Conservation (phyloP, 1,140 invertebrate species). For the Glossosoma conforme region DNA sequence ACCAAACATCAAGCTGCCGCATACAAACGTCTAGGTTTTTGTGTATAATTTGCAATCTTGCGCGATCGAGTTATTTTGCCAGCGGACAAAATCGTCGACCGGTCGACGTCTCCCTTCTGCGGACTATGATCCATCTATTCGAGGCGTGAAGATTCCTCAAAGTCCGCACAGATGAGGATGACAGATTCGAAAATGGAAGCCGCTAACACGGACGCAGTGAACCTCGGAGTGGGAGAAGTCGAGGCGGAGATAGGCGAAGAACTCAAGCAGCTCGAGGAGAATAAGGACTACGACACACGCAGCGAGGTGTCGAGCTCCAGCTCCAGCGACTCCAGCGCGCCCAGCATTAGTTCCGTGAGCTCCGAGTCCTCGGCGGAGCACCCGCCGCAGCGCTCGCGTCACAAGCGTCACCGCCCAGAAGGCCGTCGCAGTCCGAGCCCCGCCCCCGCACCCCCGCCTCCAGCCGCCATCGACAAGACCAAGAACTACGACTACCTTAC, state of each 20-base stretch:
- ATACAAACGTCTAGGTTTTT: constrained; percentile 15
- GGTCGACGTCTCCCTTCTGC: not conserved
- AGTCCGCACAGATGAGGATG: constrained; percentile 17
- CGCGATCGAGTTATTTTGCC: not conserved
- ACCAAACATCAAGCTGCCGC: constrained; percentile 26
- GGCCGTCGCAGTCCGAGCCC: constrained; percentile 37
- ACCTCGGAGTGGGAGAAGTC: constrained; percentile 63
- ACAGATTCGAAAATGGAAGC: constrained; percentile 43
- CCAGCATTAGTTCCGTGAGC: constrained; percentile 70
- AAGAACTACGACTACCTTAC: constrained; percentile 82
- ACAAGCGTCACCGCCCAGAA: constrained; percentile 45
- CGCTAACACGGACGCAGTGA: constrained; percentile 57
- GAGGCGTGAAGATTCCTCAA: constrained; percentile 5
- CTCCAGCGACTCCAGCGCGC: constrained; percentile 61
- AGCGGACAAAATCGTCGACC: not conserved
- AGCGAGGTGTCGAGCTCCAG: constrained; percentile 74
- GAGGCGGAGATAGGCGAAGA: constrained; percentile 69
- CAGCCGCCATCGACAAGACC: constrained; percentile 40
- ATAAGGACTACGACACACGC: constrained; percentile 63
- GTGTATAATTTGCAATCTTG: not conserved
- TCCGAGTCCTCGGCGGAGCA: constrained; percentile 55
- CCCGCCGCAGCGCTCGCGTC: constrained; percentile 48
- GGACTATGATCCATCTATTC: constrained; percentile 6
- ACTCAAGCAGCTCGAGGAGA: constrained; percentile 60
- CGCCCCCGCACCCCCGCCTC: constrained; percentile 43